Percentiles rank a stretch among this genome's conserved stretches.
Evolutionary conservation across 2,888 invertebrate genomes (phyloP).

Genomic region (Amblyjoppa fuscipennis): DNA sequence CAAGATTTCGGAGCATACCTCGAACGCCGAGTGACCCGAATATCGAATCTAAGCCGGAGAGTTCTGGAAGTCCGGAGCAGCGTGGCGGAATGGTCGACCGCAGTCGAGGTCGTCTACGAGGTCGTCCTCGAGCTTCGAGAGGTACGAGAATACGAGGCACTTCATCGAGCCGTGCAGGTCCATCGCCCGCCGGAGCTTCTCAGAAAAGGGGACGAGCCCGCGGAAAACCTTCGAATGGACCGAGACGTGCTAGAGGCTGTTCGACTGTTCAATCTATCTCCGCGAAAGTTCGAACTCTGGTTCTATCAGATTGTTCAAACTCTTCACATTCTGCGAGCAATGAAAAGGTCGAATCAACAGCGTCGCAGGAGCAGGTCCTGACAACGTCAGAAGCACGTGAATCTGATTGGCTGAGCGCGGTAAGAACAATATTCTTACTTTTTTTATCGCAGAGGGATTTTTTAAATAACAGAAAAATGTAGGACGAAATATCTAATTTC

Average conservation of each 20-base stretch:
- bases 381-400: background rate
- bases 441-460: too few species aligned
- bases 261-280: background rate
- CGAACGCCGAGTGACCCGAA: background rate
- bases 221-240: background rate
- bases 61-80: background rate
- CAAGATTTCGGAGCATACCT: background rate
- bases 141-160: background rate
- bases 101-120: background rate
- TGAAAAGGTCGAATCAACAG: too few species aligned
- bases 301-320: background rate
- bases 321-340: background rate
- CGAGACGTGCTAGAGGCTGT: background rate
- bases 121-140: background rate
- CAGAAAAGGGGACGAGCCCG: background rate
- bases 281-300: background rate
- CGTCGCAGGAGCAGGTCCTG: background rate
- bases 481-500: background rate
- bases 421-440: background rate
- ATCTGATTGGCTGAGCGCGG: background rate
- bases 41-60: background rate
- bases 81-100: background rate
- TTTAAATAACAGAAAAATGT: too few species aligned
- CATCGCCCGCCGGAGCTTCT: background rate
- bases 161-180: background rate